Conservation (phyloP, 1,140 invertebrate genomes). For the Diabrotica undecimpunctata region DNA sequence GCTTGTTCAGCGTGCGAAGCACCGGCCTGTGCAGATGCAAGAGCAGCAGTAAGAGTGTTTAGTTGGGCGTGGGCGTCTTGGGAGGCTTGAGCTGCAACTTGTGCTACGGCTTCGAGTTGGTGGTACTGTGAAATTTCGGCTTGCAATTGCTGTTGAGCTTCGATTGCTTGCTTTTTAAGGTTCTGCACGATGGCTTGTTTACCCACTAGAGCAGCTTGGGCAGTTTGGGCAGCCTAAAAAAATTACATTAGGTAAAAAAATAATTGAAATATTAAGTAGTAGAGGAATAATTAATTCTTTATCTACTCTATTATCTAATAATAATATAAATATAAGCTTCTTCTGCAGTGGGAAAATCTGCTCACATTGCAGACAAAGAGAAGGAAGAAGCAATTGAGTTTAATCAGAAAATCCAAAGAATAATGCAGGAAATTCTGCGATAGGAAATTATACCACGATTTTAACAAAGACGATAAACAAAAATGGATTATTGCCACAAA, state of each 20-base stretch:
- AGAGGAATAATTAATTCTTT: neutral
- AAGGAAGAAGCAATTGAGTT: neutral
- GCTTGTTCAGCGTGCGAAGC: conserved; percentile 26
- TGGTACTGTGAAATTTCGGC: conserved; percentile 32
- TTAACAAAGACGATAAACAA: no score
- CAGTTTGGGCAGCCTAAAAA: conserved; percentile 34
- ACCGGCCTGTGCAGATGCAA: conserved; percentile 31
- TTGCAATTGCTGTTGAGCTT: conserved; percentile 32
- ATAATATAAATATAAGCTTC: no score
- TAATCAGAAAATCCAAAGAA: neutral
- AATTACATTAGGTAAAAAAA: neutral
- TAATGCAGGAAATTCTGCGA: neutral
- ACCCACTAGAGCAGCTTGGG: conserved; percentile 37
- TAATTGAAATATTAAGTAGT: neutral
- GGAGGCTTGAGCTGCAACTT: conserved; percentile 28
- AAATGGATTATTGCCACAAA: no score
- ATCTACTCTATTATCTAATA: no score
- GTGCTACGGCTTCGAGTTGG: conserved; percentile 29
- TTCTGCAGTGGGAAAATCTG: neutral
- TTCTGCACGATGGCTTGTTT: conserved; percentile 37
- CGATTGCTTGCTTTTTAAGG: conserved; percentile 30
- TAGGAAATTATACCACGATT: neutral
- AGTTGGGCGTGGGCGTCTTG: conserved; percentile 31
- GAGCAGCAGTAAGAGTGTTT: conserved; percentile 26
- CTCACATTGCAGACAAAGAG: neutral